Evolutionary conservation across 1,140 invertebrate species (phyloP).

Genomic region (Harlomillsia oculata): DNA sequence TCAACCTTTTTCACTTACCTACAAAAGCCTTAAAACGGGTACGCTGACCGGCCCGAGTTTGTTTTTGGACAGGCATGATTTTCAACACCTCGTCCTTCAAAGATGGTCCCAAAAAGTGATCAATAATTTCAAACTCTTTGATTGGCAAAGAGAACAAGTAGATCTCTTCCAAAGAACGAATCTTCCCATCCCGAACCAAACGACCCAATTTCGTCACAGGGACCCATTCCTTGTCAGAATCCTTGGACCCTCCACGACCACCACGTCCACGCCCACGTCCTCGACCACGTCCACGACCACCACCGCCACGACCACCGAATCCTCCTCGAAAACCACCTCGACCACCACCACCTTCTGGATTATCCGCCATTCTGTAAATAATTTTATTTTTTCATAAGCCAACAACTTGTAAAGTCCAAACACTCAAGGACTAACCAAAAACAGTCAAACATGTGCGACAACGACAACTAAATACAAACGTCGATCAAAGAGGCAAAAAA

Average conservation of each 20-base stretch:
- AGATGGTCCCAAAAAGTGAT: constrained; percentile 81
- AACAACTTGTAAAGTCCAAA: not conserved
- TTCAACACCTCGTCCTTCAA: constrained; percentile 97
- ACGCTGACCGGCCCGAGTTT: constrained; percentile 97
- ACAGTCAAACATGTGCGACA: not conserved
- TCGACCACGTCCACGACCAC: constrained; percentile 51
- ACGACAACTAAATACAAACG: not conserved
- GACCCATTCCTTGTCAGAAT: constrained; percentile 95
- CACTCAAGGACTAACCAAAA: not conserved
- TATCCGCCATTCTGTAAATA: constrained; percentile 73
- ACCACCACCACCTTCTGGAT: constrained; percentile 68
- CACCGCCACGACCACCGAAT: constrained; percentile 75
- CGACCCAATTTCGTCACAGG: constrained; percentile 98
- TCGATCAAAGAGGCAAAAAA: not conserved
- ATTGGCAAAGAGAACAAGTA: constrained; percentile 97
- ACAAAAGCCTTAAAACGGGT: constrained; percentile 86
- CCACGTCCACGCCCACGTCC: constrained; percentile 62
- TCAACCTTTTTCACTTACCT: constrained; percentile 39
- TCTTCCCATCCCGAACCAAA: constrained; percentile 92
- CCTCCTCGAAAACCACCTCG: constrained; percentile 80
- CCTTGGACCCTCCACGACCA: constrained; percentile 79
- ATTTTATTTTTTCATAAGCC: not conserved
- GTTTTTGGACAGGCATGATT: constrained; percentile 99
- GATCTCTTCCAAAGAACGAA: constrained; percentile 93
- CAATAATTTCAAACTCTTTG: constrained; percentile 99